Conservation (phyloP, 2,888 invertebrate genomes). For the Ditylenchus weischeri region DNA sequence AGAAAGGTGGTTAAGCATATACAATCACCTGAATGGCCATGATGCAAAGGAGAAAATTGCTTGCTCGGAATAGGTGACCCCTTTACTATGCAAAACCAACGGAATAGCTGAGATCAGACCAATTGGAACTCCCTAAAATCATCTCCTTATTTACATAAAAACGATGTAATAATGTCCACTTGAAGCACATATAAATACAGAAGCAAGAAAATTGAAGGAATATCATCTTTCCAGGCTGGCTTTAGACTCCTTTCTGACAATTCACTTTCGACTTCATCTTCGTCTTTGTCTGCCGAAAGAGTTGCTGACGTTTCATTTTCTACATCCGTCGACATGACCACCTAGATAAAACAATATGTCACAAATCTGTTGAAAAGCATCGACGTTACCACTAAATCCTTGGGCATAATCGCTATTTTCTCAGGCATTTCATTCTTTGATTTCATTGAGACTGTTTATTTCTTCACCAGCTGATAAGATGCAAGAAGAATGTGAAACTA, state of each 20-base stretch:
- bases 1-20: too few relatives aligned
- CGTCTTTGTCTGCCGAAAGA: not conserved
- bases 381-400: too few relatives aligned
- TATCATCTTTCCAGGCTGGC: conserved; percentile 42
- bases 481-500: not conserved
- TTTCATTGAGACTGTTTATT: too few relatives aligned
- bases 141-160: not conserved
- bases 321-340: too few relatives aligned
- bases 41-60: conserved; percentile 64
- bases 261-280: not conserved
- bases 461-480: too few relatives aligned
- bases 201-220: conserved; percentile 65
- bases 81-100: conserved; percentile 85
- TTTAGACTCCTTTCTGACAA: not conserved
- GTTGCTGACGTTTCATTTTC: too few relatives aligned
- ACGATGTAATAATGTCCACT: conserved; percentile 29
- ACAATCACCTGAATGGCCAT: conserved; percentile 69
- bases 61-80: conserved; percentile 90
- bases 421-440: too few relatives aligned
- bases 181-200: conserved; percentile 83
- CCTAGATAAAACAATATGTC: too few relatives aligned
- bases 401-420: too few relatives aligned
- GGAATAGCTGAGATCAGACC: conserved; percentile 90
- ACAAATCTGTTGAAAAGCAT: too few relatives aligned
- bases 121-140: conserved; percentile 76